These are phyloP conservation scores for Coregonus sp. DNA, from an alignment of 2,797 vertebrate genomes.

Conservation along the genomic window DNA sequence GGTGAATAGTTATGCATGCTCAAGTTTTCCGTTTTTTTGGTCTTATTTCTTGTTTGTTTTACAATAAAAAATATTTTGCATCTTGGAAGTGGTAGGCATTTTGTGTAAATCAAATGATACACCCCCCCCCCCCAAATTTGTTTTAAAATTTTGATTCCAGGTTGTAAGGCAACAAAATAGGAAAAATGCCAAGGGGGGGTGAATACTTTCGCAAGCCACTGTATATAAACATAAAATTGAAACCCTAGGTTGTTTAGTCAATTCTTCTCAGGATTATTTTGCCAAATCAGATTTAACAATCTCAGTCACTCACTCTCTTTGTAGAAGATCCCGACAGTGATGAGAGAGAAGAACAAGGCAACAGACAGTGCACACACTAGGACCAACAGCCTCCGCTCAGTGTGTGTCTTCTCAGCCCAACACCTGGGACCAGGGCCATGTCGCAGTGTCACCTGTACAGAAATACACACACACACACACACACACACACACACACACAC, in stretches of 20 bases:
- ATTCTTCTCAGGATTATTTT: slow-evolving; percentile 24
- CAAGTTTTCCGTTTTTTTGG: too few species aligned
- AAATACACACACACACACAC: slow-evolving; percentile 25
- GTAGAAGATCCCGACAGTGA: slow-evolving; percentile 84
- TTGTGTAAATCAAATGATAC: too few species aligned
- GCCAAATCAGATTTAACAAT: neutral
- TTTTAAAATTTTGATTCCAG: too few species aligned
- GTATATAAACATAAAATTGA: neutral
- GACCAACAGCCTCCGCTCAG: slow-evolving; percentile 81
- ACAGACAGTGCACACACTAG: slow-evolving; percentile 70
- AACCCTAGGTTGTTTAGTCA: neutral
- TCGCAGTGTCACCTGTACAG: slow-evolving; percentile 81
- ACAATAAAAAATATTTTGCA: too few species aligned
- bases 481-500: neutral
- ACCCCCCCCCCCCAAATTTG: too few species aligned
- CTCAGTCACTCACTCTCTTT: slow-evolving; percentile 81
- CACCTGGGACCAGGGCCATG: slow-evolving; percentile 64
- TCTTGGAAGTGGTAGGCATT: too few species aligned
- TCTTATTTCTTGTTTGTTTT: too few species aligned
- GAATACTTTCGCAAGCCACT: too few species aligned
- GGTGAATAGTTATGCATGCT: too few species aligned
- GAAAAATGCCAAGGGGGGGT: too few species aligned
- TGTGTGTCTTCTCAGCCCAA: slow-evolving; percentile 77
- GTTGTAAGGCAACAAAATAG: too few species aligned
- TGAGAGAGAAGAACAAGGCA: slow-evolving; percentile 77